Evolutionary conservation across 2,113 vertebrate genomes (phyloP).

Genomic region (Ciconia stormi): DNA sequence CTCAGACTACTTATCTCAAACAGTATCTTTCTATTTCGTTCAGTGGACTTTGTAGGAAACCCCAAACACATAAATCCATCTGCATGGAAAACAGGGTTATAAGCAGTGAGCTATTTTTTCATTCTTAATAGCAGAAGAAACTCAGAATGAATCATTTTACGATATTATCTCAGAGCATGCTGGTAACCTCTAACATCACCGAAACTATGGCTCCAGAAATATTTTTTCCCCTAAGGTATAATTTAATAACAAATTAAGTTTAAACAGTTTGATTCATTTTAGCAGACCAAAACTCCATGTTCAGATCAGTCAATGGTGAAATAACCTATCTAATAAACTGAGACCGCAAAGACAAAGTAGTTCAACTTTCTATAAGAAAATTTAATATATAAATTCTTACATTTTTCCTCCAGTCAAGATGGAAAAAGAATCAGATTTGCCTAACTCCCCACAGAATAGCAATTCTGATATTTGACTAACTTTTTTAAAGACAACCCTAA

Average conservation of each 20-base stretch:
- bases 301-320: neutral
- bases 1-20: neutral
- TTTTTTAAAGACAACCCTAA: neutral
- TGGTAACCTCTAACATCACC: neutral
- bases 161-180: neutral
- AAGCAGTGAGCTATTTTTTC: neutral
- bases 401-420: neutral
- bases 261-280: neutral
- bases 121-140: neutral
- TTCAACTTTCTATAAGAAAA: neutral
- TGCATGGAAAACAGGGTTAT: neutral
- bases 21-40: neutral
- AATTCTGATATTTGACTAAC: neutral
- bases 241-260: constrained; percentile 15
- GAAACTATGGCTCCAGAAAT: neutral
- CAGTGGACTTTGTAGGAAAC: neutral
- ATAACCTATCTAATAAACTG: neutral
- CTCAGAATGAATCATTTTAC: neutral
- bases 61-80: neutral
- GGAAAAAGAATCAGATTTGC: neutral
- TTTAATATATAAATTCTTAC: neutral
- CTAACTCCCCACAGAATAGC: neutral
- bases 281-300: neutral
- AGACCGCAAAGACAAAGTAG: neutral
- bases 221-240: neutral